These are phyloP conservation scores for Micronycteris hirsuta DNA, from an alignment of 2,113 vertebrate species.

Conservation along the genomic window DNA sequence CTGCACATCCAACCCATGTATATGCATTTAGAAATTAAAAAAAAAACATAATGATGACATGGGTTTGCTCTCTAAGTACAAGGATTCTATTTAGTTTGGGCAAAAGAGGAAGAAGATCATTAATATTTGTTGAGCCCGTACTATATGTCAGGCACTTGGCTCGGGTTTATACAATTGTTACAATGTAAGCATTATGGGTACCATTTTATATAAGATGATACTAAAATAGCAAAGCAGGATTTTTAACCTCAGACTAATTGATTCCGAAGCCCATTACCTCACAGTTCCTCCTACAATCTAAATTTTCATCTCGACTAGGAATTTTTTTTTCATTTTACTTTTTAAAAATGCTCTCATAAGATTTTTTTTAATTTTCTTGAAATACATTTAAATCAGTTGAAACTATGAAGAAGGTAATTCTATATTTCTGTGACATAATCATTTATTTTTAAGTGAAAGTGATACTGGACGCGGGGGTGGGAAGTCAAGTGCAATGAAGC, in stretches of 20 bases:
- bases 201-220: not conserved
- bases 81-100: conserved; percentile 6
- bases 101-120: not conserved
- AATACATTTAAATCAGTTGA: not conserved
- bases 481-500: not conserved
- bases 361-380: conserved; percentile 16
- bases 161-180: not conserved
- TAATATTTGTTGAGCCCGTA: not conserved
- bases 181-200: not conserved
- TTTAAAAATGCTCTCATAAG: conserved; percentile 11
- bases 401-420: not conserved
- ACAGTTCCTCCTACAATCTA: not conserved
- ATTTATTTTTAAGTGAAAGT: not conserved
- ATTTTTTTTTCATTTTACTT: not conserved
- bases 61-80: not conserved
- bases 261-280: not conserved
- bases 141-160: not conserved
- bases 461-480: not conserved
- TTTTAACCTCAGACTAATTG: not conserved
- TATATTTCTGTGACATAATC: not conserved
- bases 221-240: not conserved
- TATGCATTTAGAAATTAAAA: not conserved
- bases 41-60: not conserved
- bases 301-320: not conserved
- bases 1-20: not conserved